Base-by-base conservation (phyloP, 2,113 vertebrate genomes). In the Etheostoma cragini region DNA sequence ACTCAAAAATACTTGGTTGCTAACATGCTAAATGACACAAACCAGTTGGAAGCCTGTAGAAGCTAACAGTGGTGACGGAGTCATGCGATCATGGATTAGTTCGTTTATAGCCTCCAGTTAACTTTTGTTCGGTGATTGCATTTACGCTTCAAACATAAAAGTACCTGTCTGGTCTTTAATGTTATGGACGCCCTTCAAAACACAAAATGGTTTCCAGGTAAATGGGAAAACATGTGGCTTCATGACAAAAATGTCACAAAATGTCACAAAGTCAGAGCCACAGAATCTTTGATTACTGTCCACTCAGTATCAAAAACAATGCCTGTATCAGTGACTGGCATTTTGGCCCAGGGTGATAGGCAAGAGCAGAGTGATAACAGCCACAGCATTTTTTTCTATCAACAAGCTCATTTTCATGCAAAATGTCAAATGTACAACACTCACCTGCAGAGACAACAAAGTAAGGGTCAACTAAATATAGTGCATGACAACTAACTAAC, bases 171-270 rank as follows among this genome's bases (percentile, higher is more conserved):
- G 3, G 4, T 26, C 26, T 45, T 76, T 57, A 19, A 45, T 46
- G 26, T 53, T 60, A 16, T 1, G 53, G 8, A 0, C 6, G 49
- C 12, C 38, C 13, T 64, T 61, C 10, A 46, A 22, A 72, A 42
- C 38, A 30, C 11, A 50, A 56, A 57, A 53, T 22, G 6, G 19
- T 53, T 35, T 68, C 46, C 30, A 58, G 42, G 57, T 10, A 67
- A 56, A 46, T 35, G 15, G 21, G 42, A 53, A 35, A 63, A 49
- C 1, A 3, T 0, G 0, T 17, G 0, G 22, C 2, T 16, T 50
- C 19, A 50, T 30, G 21, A 67, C 63, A 89, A 80, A 89, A 91
- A 92, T 86, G 90, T 89, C 87, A 93, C 72, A 53, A 87, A 93
- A 92, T 90, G 88, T 90, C 90, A 93, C n/a, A 64, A 81, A 69